A percentile compares a stretch with the other conserved stretches of the same genome.
These are phyloP conservation scores for Manis pentadactyla DNA, from an alignment of 2,797 vertebrate species.

Conservation along the genomic window DNA sequence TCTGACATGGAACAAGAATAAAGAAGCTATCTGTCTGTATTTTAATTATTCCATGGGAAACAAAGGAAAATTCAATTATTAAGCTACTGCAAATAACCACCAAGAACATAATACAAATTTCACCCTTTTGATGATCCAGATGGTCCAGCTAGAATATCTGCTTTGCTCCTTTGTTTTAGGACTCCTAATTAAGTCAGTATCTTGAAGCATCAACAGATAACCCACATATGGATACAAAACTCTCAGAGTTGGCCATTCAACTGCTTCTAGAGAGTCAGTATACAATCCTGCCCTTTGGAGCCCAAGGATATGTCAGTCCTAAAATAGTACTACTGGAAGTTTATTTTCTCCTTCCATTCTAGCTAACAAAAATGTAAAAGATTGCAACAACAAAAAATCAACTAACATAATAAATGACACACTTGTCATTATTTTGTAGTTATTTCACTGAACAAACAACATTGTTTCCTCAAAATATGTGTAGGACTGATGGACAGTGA, in stretches of 20 bases:
- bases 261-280: background rate
- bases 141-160: background rate
- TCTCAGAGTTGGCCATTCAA: background rate
- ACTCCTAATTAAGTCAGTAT: background rate
- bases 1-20: background rate
- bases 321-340: background rate
- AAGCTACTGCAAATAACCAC: background rate
- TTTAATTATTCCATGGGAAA: background rate
- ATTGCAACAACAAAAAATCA: background rate
- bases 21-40: background rate
- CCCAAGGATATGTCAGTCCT: background rate
- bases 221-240: background rate
- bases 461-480: background rate
- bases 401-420: background rate
- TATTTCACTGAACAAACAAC: constrained; percentile 11
- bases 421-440: background rate
- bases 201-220: background rate
- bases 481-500: background rate
- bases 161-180: background rate
- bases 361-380: background rate
- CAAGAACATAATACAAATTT: background rate
- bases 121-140: background rate
- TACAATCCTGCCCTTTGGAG: background rate
- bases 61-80: background rate
- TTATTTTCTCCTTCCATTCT: background rate